phyloP scores from a whole-genome alignment of 2,797 vertebrate genomes.

The Lepidocolaptes lacrymiger region DNA sequence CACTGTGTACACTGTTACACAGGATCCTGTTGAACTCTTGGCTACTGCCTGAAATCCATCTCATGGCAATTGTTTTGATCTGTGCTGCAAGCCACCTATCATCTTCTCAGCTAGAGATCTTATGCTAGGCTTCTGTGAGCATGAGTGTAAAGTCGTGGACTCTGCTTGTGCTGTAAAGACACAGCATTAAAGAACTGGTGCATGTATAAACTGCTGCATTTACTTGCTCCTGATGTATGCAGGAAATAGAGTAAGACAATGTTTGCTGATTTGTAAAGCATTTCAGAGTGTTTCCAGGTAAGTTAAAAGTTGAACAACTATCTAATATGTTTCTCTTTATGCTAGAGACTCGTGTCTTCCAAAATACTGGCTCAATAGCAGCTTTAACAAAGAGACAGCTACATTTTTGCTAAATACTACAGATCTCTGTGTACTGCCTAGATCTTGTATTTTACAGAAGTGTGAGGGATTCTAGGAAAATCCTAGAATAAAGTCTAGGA shows the following conservation, averaged over 20 bases:
- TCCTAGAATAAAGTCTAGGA: neutral
- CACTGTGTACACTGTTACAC: accelerated
- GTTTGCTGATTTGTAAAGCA: neutral
- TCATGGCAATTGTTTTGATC: neutral
- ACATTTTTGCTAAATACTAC: neutral
- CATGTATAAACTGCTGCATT: neutral
- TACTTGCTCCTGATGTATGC: neutral
- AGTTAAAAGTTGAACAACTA: neutral
- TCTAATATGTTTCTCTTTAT: neutral
- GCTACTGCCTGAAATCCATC: neutral
- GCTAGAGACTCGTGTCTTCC: neutral
- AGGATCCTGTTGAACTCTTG: neutral
- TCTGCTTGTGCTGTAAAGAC: neutral
- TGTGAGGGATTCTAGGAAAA: neutral
- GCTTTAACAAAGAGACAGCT: neutral
- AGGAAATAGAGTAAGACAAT: neutral
- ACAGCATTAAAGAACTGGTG: neutral
- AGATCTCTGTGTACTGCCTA: neutral
- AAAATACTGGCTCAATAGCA: neutral
- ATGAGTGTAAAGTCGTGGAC: neutral
- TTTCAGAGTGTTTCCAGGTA: neutral
- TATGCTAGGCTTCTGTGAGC: neutral
- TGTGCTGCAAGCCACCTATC: neutral
- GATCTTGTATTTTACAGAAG: neutral
- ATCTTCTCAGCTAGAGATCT: neutral